Conservation (phyloP, 2,888 invertebrate genomes). For the Sarcophaga variegata region DNA sequence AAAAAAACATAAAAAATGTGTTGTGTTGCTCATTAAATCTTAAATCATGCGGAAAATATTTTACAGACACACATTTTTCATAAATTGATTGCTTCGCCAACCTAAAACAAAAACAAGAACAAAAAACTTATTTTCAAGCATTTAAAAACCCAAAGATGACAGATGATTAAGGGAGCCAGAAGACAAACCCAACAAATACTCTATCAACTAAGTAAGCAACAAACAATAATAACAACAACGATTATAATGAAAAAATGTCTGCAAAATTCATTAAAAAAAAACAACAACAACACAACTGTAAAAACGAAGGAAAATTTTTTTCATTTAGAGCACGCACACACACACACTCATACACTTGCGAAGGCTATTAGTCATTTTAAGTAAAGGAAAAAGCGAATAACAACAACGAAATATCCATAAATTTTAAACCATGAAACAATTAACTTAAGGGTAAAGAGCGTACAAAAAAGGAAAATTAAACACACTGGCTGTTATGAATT, state of each 20-base stretch:
- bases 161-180: not conserved
- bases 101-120: not conserved
- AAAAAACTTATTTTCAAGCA: not conserved
- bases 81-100: conserved; percentile 34
- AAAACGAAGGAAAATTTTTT: conserved; percentile 29
- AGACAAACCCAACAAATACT: not conserved
- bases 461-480: not conserved
- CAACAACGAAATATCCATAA: not conserved
- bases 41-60: conserved; percentile 8
- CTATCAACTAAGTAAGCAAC: conserved; percentile 3
- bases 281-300: conserved; percentile 3
- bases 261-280: conserved; percentile 62
- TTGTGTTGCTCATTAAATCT: not conserved
- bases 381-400: conserved; percentile 13
- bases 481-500: not conserved
- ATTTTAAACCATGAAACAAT: conserved; percentile 41
- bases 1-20: not conserved
- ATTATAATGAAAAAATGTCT: conserved; percentile 45
- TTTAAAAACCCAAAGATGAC: not conserved
- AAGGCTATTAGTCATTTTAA: conserved; percentile 63
- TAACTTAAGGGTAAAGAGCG: conserved; percentile 37
- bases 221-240: conserved; percentile 33
- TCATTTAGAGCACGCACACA: conserved; percentile 4
- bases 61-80: not conserved
- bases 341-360: conserved; percentile 25